phyloP scores from a whole-genome alignment of 2,888 invertebrate genomes.

The Invenusta paracnida region DNA sequence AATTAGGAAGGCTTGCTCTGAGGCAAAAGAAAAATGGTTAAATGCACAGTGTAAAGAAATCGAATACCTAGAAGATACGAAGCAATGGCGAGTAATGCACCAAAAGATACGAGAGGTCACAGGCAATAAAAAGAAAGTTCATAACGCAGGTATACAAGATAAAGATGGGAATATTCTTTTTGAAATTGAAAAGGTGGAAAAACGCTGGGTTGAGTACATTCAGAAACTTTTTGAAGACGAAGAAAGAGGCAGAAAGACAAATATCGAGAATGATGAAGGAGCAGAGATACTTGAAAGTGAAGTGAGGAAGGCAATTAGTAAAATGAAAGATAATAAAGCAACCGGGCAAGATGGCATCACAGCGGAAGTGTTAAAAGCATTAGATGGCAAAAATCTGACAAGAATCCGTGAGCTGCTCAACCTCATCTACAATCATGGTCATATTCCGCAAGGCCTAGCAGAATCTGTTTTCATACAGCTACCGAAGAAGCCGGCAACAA shows the following conservation, averaged over 20 bases:
- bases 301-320: constrained; percentile 26
- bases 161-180: neutral
- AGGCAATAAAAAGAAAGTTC: constrained; percentile 22
- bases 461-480: constrained; percentile 15
- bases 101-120: constrained; percentile 26
- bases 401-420: constrained; percentile 22
- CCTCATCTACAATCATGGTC: constrained; percentile 21
- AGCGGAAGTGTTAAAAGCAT: constrained; percentile 18
- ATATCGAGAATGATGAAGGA: constrained; percentile 22
- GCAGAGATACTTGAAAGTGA: constrained; percentile 21
- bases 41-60: constrained; percentile 27
- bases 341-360: constrained; percentile 22
- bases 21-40: constrained; percentile 29
- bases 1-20: constrained; percentile 19
- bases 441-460: constrained; percentile 14
- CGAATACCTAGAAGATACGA: constrained; percentile 11
- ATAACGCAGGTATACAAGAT: constrained; percentile 26
- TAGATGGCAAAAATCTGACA: constrained; percentile 17
- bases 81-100: constrained; percentile 11
- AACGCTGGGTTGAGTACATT: constrained; percentile 18
- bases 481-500: constrained; percentile 15
- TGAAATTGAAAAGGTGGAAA: constrained; percentile 23
- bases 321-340: constrained; percentile 29
- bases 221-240: constrained; percentile 16
- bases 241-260: constrained; percentile 8